These are phyloP conservation scores for Drosophila kambysellisi DNA, from an alignment of 2,888 invertebrate genomes.

Conservation along the genomic window DNA sequence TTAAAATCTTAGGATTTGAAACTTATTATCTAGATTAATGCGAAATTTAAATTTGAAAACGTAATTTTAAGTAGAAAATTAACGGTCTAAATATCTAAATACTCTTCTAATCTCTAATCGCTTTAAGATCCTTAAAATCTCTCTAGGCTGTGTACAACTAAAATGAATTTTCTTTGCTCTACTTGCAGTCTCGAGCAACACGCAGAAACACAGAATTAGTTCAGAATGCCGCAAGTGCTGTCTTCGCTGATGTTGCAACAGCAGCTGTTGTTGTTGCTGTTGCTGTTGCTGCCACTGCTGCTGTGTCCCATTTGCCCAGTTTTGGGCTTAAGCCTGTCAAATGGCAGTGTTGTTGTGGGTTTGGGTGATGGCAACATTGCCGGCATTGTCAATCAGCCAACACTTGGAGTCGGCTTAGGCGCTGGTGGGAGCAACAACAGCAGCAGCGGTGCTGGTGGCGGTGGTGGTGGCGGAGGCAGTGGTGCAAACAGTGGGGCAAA, in stretches of 20 bases:
- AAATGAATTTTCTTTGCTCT: not conserved
- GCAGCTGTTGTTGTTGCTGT: slow-evolving; percentile 4
- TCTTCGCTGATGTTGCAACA: not conserved
- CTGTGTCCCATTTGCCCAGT: slow-evolving; percentile 19
- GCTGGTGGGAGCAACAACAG: slow-evolving; percentile 32
- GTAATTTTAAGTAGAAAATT: not conserved
- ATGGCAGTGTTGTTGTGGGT: slow-evolving; percentile 51
- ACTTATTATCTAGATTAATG: not conserved
- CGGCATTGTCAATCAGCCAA: slow-evolving; percentile 55
- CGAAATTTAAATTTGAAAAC: not conserved
- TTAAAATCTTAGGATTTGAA: not conserved
- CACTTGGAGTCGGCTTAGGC: slow-evolving; percentile 34
- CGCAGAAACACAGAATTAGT: not conserved
- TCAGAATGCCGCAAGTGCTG: slow-evolving; percentile 21
- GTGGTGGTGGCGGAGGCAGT: not conserved
- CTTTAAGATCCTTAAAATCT: no score
- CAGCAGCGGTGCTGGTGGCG: slow-evolving; percentile 23
- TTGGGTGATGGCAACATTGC: slow-evolving; percentile 47
- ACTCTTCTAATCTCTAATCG: no score
- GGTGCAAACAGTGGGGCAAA: slow-evolving; percentile 39
- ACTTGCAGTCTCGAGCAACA: slow-evolving; percentile 29
- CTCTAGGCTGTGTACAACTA: not conserved
- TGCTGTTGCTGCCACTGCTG: slow-evolving; percentile 12
- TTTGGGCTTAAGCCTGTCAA: slow-evolving; percentile 40
- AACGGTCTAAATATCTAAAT: no score